phyloP scores from a whole-genome alignment of 2,797 vertebrate genomes.

The Chiroxiphia lanceolata region DNA sequence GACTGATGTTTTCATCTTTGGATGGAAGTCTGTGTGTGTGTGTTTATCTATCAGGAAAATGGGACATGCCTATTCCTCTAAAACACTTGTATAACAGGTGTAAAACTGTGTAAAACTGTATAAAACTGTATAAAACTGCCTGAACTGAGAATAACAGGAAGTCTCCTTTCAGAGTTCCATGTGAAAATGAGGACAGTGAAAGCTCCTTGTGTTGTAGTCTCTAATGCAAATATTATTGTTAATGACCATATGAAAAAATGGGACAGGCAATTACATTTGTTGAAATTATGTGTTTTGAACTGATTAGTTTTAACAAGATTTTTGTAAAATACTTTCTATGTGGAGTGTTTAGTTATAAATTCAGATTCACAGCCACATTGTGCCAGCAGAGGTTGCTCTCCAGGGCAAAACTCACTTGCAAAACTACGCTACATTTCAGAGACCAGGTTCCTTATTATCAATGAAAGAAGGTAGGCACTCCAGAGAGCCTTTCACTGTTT shows the following conservation, averaged over 20 bases:
- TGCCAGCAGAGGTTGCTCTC: not conserved
- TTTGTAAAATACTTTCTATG: not conserved
- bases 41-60: not conserved
- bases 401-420: not conserved
- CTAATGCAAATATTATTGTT: not conserved
- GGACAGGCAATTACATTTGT: not conserved
- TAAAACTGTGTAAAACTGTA: too few relatives aligned
- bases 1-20: not conserved
- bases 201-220: not conserved
- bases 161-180: not conserved
- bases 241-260: not conserved
- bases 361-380: not conserved
- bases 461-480: not conserved
- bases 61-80: not conserved
- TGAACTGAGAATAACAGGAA: not conserved
- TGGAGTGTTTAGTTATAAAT: not conserved
- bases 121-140: not conserved
- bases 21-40: accelerated
- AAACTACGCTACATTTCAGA: not conserved
- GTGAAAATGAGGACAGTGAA: not conserved
- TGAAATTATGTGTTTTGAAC: not conserved
- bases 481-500: not conserved
- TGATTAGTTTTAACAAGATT: not conserved
- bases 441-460: not conserved
- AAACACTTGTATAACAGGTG: not conserved